Evolutionary conservation across 2,888 invertebrate genomes (phyloP).

Genomic region (Dendrolimus houi): DNA sequence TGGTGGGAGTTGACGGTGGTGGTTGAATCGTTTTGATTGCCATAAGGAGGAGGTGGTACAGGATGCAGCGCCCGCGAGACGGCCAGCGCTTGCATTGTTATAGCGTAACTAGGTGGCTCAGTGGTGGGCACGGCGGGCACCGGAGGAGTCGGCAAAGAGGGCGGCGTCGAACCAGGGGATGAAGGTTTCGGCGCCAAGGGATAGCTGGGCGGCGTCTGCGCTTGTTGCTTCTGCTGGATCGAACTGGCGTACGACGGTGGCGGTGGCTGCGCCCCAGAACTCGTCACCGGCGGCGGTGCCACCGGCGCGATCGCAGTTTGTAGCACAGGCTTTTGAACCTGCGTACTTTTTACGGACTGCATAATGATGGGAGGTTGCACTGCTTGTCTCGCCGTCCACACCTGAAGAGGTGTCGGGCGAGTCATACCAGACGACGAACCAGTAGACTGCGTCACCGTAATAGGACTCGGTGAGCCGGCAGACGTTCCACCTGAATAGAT

Average conservation of each 20-base stretch:
- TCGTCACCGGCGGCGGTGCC: constrained; percentile 77
- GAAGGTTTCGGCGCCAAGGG: constrained; percentile 70
- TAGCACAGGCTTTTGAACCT: constrained; percentile 94
- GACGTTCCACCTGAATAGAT: constrained; percentile 90
- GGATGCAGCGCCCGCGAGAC: constrained; percentile 82
- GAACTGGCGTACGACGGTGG: constrained; percentile 90
- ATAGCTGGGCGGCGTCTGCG: constrained; percentile 65
- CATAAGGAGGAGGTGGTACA: constrained; percentile 83
- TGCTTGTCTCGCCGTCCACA: constrained; percentile 91
- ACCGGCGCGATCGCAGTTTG: constrained; percentile 97
- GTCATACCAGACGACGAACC: constrained; percentile 81
- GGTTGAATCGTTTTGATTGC: constrained; percentile 53
- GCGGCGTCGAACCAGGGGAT: constrained; percentile 69
- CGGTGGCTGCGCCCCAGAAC: constrained; percentile 77
- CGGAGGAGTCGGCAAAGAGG: constrained; percentile 49
- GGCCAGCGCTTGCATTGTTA: constrained; percentile 90
- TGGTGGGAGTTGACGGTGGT: constrained; percentile 64
- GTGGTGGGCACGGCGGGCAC: constrained; percentile 83
- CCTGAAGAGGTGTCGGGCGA: constrained; percentile 87
- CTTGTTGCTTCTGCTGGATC: constrained; percentile 84
- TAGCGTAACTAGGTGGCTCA: constrained; percentile 94
- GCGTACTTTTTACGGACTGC: constrained; percentile 97
- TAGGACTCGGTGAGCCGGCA: constrained; percentile 89
- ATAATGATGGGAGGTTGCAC: constrained; percentile 96
- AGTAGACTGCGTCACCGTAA: constrained; percentile 80